phyloP scores from a whole-genome alignment of 1,140 invertebrate species.

The Bombus affinis region DNA sequence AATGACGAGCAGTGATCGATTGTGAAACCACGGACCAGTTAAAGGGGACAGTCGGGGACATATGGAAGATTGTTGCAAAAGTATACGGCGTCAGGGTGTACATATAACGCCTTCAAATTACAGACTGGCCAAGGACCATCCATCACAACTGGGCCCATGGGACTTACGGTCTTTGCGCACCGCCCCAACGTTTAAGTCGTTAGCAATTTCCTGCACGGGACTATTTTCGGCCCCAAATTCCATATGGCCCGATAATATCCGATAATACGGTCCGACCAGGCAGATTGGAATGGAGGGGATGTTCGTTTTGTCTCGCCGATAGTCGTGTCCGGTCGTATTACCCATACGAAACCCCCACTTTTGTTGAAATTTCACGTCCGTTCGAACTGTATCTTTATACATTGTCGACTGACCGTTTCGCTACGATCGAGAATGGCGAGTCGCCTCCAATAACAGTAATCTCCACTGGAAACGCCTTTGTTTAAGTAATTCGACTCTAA shows the following conservation, averaged over 20 bases:
- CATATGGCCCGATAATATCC: slow-evolving; percentile 80
- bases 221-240: slow-evolving; percentile 81
- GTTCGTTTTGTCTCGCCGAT: slow-evolving; percentile 24
- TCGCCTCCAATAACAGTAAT: slow-evolving; percentile 26
- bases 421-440: background rate
- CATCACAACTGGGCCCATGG: slow-evolving; percentile 74
- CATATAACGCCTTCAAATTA: slow-evolving; percentile 82
- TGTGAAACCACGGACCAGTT: background rate
- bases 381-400: background rate
- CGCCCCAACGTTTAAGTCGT: slow-evolving; percentile 82
- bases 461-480: background rate
- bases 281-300: slow-evolving; percentile 33
- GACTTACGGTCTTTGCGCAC: slow-evolving; percentile 71
- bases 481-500: background rate
- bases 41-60: slow-evolving; percentile 60
- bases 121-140: slow-evolving; percentile 78
- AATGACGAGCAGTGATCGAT: background rate
- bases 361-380: slow-evolving; percentile 1
- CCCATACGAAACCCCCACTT: background rate
- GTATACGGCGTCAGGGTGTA: slow-evolving; percentile 76
- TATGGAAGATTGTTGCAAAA: slow-evolving; percentile 58
- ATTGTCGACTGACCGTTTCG: background rate
- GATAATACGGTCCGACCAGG: slow-evolving; percentile 69
- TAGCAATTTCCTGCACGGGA: slow-evolving; percentile 82
- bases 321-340: slow-evolving; percentile 23